phyloP scores from a whole-genome alignment of 1,140 invertebrate genomes.

The Aphis gossypii region DNA sequence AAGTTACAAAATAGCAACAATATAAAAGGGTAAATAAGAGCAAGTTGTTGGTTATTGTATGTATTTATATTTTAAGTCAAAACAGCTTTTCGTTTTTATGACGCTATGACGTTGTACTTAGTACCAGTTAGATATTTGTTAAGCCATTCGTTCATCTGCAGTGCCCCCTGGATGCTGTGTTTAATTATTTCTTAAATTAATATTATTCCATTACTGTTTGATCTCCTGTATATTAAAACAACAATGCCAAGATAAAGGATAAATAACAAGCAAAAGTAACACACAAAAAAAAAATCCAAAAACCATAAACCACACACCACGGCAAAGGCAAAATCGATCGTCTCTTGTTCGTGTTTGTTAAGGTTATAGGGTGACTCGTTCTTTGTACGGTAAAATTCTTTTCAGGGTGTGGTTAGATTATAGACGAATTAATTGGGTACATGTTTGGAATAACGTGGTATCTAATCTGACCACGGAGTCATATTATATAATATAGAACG shows the following conservation, averaged over 20 bases:
- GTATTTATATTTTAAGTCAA: neutral
- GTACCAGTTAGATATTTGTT: neutral
- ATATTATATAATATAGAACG: neutral
- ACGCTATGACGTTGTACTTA: neutral
- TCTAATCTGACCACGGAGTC: neutral
- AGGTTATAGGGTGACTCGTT: neutral
- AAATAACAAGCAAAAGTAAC: neutral
- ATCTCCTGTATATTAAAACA: neutral
- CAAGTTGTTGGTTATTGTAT: neutral
- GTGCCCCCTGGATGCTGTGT: neutral
- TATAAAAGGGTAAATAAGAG: neutral
- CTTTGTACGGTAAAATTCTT: neutral
- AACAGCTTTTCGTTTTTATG: neutral
- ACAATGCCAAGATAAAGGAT: neutral
- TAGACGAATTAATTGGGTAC: neutral
- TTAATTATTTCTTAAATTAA: slow-evolving; percentile 4
- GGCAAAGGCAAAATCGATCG: neutral
- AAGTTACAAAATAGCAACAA: neutral
- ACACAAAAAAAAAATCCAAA: neutral
- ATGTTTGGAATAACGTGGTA: neutral
- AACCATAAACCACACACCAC: neutral
- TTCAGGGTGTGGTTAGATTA: neutral
- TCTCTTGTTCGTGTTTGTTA: neutral
- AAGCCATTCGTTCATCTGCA: neutral
- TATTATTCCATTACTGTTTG: neutral